Evolutionary conservation across 2,113 vertebrate species (phyloP).

Genomic region (Turnix velox): DNA sequence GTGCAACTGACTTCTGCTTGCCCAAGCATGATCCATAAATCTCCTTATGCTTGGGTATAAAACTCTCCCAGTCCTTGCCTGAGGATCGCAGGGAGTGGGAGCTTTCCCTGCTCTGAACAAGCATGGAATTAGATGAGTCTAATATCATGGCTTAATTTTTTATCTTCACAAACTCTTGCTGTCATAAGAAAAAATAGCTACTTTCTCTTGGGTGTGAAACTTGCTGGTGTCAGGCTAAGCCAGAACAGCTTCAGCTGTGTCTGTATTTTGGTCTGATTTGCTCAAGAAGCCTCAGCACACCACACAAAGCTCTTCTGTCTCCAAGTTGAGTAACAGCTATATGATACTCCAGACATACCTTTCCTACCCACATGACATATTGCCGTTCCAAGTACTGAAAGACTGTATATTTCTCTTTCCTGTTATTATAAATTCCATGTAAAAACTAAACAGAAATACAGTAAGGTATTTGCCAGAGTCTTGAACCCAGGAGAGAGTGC

Average conservation of each 20-base stretch:
- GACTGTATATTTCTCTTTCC: constrained; percentile 80
- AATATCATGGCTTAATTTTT: background rate
- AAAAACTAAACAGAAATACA: constrained; percentile 56
- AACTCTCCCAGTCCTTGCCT: background rate
- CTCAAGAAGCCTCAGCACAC: constrained; percentile 13
- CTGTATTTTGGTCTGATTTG: constrained; percentile 61
- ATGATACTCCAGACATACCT: constrained; percentile 79
- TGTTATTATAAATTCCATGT: constrained; percentile 76
- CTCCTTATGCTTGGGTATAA: background rate
- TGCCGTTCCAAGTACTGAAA: constrained; percentile 71
- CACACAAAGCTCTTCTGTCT: constrained; percentile 77
- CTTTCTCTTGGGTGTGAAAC: constrained; percentile 57
- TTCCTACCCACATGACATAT: constrained; percentile 70
- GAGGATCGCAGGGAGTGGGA: background rate
- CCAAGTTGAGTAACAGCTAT: constrained; percentile 69
- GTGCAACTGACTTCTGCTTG: background rate
- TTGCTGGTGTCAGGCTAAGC: constrained; percentile 13
- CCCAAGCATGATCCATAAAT: background rate
- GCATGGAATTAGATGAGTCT: background rate
- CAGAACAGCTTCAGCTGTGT: constrained; percentile 40
- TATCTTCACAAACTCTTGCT: constrained; percentile 17
- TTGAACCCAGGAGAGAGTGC: background rate
- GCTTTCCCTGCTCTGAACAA: background rate
- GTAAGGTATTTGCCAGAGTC: constrained; percentile 51
- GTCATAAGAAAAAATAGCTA: constrained; percentile 46